phyloP scores from a whole-genome alignment of 2,888 invertebrate species.

The Pseudoips prasinana region DNA sequence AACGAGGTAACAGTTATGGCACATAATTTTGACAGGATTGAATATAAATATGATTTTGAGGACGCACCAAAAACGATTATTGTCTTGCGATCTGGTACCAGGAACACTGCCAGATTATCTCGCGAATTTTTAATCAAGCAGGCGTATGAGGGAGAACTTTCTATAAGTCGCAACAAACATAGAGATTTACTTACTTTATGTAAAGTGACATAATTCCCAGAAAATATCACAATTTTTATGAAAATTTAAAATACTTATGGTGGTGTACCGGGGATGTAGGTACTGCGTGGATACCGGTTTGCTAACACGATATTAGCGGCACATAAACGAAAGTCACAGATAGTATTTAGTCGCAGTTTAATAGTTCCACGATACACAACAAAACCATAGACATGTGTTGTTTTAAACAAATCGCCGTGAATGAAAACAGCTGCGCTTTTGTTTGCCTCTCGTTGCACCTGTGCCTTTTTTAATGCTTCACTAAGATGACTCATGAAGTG shows the following conservation, averaged over 20 bases:
- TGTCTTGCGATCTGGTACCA: constrained; percentile 1
- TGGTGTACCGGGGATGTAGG: too few relatives aligned
- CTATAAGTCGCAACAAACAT: constrained; percentile 2
- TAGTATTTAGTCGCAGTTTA: too few relatives aligned
- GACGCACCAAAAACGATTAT: constrained; percentile 4
- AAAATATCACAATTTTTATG: constrained; percentile 4
- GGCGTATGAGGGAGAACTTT: constrained; percentile 1
- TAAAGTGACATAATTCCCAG: constrained; percentile 2
- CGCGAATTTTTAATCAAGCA: constrained; percentile 1
- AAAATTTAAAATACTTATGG: constrained; percentile 4
- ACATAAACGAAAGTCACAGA: too few relatives aligned
- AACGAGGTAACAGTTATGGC: constrained; percentile 1
- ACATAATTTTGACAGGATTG: constrained; percentile 3
- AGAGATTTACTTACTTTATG: constrained; percentile 4
- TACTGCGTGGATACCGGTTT: too few relatives aligned
- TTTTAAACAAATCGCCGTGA: too few relatives aligned
- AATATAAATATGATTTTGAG: constrained; percentile 6
- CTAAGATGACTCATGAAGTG: too few relatives aligned
- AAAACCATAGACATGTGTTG: too few relatives aligned
- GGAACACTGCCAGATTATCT: background rate
- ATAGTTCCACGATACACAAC: too few relatives aligned
- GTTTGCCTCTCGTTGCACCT: too few relatives aligned
- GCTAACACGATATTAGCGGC: too few relatives aligned
- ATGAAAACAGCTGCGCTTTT: too few relatives aligned
- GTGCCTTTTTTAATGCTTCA: too few relatives aligned